phyloP scores from a whole-genome alignment of 2,113 vertebrate species.

The Onychorhynchus coronatus region DNA sequence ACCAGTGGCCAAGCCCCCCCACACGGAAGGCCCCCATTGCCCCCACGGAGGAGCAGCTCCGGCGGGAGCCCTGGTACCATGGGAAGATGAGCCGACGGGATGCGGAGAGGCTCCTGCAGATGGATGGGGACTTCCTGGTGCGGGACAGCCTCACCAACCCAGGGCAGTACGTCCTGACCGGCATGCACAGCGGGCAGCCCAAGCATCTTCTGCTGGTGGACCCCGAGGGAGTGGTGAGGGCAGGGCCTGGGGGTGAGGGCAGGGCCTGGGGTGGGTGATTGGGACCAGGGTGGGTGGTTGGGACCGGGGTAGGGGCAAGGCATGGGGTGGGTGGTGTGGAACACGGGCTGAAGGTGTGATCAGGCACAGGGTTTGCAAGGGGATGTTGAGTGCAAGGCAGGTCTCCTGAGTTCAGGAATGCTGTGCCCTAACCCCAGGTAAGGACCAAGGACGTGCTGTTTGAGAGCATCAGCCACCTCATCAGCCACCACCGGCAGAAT shows the following conservation, averaged over 20 bases:
- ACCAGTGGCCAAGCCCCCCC: slow-evolving; percentile 91
- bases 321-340: fast-evolving
- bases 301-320: background rate
- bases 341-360: fast-evolving
- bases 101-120: slow-evolving; percentile 85
- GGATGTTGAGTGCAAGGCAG: background rate
- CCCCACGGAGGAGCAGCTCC: slow-evolving; percentile 91
- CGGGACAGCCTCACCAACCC: slow-evolving; percentile 93
- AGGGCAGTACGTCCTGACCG: slow-evolving; percentile 94
- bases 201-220: slow-evolving; percentile 96
- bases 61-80: slow-evolving; percentile 91
- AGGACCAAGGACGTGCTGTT: slow-evolving; percentile 96
- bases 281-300: fast-evolving
- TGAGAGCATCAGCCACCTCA: slow-evolving; percentile 96
- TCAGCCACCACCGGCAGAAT: slow-evolving; percentile 90
- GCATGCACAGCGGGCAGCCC: slow-evolving; percentile 90
- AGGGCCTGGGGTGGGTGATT: background rate
- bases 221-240: slow-evolving; percentile 94
- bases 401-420: background rate
- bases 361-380: background rate
- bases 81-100: slow-evolving; percentile 92
- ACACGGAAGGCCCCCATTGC: slow-evolving; percentile 86
- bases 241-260: background rate
- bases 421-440: slow-evolving; percentile 73
- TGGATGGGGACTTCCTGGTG: slow-evolving; percentile 92